Evolutionary conservation across 2,113 vertebrate species (phyloP).

Genomic region (Illadopsis cleaveri): DNA sequence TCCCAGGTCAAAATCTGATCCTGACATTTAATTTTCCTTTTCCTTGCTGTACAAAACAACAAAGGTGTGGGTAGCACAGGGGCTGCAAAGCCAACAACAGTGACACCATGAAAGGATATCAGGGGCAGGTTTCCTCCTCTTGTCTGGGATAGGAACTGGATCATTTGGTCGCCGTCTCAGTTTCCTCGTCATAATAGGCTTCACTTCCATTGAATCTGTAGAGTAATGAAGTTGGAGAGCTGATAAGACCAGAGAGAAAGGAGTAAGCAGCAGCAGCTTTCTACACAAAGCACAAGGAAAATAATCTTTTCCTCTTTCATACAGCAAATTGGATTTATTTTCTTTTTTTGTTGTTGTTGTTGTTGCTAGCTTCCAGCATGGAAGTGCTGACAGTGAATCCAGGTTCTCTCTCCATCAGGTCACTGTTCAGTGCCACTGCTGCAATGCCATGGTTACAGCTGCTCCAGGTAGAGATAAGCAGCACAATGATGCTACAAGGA

Average conservation of each 20-base stretch:
- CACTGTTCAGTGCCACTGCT: background rate
- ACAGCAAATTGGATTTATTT: background rate
- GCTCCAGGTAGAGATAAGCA: background rate
- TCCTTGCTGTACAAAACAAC: background rate
- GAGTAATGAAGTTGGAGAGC: conserved; percentile 11
- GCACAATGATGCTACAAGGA: background rate
- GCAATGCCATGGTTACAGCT: background rate
- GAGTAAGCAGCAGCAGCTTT: background rate
- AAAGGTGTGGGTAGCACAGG: background rate
- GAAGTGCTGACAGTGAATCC: background rate
- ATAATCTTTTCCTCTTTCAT: background rate
- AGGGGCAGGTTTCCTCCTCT: conserved; percentile 95
- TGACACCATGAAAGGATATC: conserved; percentile 86
- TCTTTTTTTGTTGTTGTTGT: background rate
- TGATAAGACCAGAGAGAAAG: background rate
- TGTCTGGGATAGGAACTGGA: conserved; percentile 97
- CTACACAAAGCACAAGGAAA: background rate
- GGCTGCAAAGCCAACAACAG: background rate
- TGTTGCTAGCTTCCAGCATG: background rate
- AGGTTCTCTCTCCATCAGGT: background rate
- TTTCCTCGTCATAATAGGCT: conserved; percentile 97
- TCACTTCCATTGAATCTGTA: conserved; percentile 98
- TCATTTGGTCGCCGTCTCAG: conserved; percentile 93
- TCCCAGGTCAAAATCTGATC: background rate
- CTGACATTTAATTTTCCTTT: background rate